Base-by-base conservation (phyloP, 2,797 vertebrate species). In the Mico argentatus region DNA sequence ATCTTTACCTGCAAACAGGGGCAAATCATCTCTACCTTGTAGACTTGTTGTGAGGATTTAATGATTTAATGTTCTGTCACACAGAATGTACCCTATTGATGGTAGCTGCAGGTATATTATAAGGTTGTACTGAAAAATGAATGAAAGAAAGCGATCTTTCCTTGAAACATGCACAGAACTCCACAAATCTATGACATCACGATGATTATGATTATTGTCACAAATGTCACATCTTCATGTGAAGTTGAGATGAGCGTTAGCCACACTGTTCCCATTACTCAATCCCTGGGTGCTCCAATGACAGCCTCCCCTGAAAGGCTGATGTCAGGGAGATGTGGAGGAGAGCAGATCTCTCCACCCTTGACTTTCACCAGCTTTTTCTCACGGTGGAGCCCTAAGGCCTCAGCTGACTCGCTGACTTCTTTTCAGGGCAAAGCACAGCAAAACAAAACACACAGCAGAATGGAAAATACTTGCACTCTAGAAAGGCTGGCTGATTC, bases 261-360 rank as follows among this genome's bases (percentile, higher is more conserved):
- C 61, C 4, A 0, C 14, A 12, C 8, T 13, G 4, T 12, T n/a
- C 3, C 0, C 13, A 19, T 24, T 24, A 10, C 14, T n/a, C 13
- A 14, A 44, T 33, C 27, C 48, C 1, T 14, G 4, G 52, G n/a
- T 24, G 14, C 4, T n/a, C 10, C 7, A 0, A 1, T 1, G 17
- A 52, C 7, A 5, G 27, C 7, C 14, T 39, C 41, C 15, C 48
- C 75, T 64, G 50, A 24, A 4, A 20, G 33, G 57, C 41, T 50
- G 30, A 39, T 0, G 0, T n/a, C 17, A 4, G 81, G 9, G 41
- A 52, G 44, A 1, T 12, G 33, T 0, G 5, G 70, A 93, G 72
- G 11, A 19, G 44, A 48, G 57, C 46, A 48, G 67, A 57, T 0
- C 33, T 55, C 44, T 20, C 0, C 2, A 4, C 5, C 5, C 8